Evolutionary conservation across 1,140 invertebrate genomes (phyloP), one percentile per base, ranked within the genome.

Genomic region (Anoplolepis gracilipes): DNA sequence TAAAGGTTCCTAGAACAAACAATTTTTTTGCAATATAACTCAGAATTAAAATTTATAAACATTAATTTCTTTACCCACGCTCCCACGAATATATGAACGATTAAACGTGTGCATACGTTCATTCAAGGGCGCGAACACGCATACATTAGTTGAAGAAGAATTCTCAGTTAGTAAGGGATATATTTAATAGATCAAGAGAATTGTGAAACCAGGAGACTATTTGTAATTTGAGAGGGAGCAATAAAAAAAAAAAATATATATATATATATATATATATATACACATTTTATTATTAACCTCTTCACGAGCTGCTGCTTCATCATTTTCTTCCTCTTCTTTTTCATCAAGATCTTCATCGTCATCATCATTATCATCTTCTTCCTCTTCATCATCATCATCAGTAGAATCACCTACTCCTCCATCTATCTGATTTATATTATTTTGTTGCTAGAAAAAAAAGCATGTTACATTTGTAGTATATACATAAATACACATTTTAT

Each of bases 291-390:
- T 55, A 61, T 79, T 30, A 81, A 96, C 96, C 92, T 96, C 96
- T 95, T 96, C 95, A 90, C 95, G 94, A 90, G 96, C 93, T 90
- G 96, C 95, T 55, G 93, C 90, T 75, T 93, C 95, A 55, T 96
- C 96, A 84, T 96, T 95, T 91, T 98, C 97, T 87, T 97, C 97
- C 53, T 97, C 96, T n/a, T 97, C 97, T 88, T 97, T 97, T 64
- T 97, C 97, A 86, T 97, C 96, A 70, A 96, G 95, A 90, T 96
- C 95, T 81, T 96, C 95, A 57, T 96, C 96, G 84, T 97, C 97
- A 39, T 96, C 97, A 86, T 98, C 97, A 85, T 97, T 96, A 88
- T 98, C 97, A 70, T 97, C 97, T 88, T 97, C 97, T 77, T 97
- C 96, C 77, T 97, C 97, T 86, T 98, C 97, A 85, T 97, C 97